Conservation (phyloP, 2,797 vertebrate species). For the Furcifer pardalis region DNA sequence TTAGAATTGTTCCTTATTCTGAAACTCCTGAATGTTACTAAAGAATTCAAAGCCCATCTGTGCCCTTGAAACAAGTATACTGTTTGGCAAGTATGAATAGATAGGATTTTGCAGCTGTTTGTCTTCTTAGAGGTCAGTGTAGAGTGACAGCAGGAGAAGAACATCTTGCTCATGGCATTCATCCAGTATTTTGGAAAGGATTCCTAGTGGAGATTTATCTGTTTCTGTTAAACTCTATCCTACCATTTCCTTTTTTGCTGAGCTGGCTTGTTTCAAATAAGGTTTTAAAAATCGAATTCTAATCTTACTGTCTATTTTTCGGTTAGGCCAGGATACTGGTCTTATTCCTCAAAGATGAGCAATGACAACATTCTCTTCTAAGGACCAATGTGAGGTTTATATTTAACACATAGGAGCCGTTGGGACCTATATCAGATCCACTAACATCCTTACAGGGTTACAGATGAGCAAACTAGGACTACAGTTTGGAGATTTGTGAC, state of each 20-base stretch:
- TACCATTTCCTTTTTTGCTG: neutral
- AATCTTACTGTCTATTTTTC: neutral
- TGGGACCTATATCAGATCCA: neutral
- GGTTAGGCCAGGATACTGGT: neutral
- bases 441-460: neutral
- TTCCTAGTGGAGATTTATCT: neutral
- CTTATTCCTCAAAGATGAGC: neutral
- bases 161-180: neutral
- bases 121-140: constrained; percentile 1
- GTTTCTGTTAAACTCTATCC: neutral
- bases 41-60: neutral
- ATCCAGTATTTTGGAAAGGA: constrained; percentile 3
- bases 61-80: constrained; percentile 40
- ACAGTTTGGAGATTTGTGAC: neutral
- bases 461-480: neutral
- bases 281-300: neutral
- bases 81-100: constrained; percentile 4
- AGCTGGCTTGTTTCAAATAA: neutral
- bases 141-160: constrained; percentile 12
- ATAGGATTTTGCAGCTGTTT: constrained; percentile 24
- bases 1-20: constrained; percentile 33
- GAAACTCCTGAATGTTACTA: constrained; percentile 43
- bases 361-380: neutral
- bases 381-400: neutral
- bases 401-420: neutral